phyloP scores from a whole-genome alignment of 2,797 vertebrate species.

The Antrozous pallidus region DNA sequence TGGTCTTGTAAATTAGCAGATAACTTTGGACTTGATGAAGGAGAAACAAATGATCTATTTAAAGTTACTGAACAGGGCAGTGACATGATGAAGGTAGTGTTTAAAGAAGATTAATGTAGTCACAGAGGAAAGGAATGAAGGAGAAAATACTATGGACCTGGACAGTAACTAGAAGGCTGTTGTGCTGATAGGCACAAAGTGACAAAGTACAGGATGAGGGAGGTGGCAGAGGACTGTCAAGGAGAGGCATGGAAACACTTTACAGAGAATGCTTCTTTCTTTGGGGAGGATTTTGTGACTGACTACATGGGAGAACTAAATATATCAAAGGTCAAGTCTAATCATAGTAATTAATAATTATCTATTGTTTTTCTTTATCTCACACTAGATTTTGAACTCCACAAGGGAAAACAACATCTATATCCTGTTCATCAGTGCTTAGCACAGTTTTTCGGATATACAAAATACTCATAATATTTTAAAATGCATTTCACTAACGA shows the following conservation, averaged over 20 bases:
- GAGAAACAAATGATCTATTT: slow-evolving; percentile 42
- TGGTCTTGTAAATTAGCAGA: slow-evolving; percentile 10
- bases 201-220: slow-evolving; percentile 4
- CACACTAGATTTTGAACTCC: background rate
- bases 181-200: background rate
- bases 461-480: background rate
- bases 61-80: slow-evolving; percentile 40
- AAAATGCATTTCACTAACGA: background rate
- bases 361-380: background rate
- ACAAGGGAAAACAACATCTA: background rate
- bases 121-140: slow-evolving; percentile 3
- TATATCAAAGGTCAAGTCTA: slow-evolving; percentile 13
- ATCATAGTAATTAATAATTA: slow-evolving; percentile 12
- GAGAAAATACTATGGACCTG: background rate
- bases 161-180: background rate
- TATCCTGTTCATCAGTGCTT: background rate
- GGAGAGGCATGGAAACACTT: background rate
- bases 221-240: background rate
- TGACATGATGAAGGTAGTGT: slow-evolving; percentile 47
- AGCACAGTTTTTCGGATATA: background rate
- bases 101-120: slow-evolving; percentile 58
- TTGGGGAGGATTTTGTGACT: background rate
- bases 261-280: background rate
- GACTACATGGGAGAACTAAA: background rate
- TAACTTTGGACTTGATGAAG: background rate